Percentiles rank a stretch among this genome's conserved stretches.
Evolutionary conservation across 2,797 vertebrate species (phyloP).

Genomic region (Pseudochromis fuscus): DNA sequence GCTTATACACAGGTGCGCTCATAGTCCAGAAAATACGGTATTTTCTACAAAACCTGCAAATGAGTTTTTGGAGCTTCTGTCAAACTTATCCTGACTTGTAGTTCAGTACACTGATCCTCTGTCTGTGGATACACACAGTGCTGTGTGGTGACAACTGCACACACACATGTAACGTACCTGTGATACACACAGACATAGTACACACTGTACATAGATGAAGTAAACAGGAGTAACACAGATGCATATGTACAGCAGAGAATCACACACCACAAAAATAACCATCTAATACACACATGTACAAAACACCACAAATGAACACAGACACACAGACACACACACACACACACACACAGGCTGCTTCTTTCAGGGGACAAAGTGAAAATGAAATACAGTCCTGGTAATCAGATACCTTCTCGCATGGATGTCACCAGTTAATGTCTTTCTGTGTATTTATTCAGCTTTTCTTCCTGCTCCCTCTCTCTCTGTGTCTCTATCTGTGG

Average conservation of each 20-base stretch:
- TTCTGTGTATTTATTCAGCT: slow-evolving; percentile 39
- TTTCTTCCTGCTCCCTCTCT: slow-evolving; percentile 9
- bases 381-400: slow-evolving; percentile 56
- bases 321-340: slow-evolving; percentile 16
- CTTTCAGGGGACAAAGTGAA: slow-evolving; percentile 43
- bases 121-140: no score
- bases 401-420: slow-evolving; percentile 49
- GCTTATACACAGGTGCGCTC: no score
- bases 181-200: neutral
- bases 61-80: no score
- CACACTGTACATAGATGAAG: neutral
- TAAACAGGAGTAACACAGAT: neutral
- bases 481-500: slow-evolving; percentile 39
- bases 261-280: neutral
- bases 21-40: no score
- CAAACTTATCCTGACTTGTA: no score
- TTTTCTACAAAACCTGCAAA: no score
- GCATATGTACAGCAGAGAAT: neutral
- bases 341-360: slow-evolving; percentile 15
- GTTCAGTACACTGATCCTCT: no score
- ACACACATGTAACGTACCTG: no score
- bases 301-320: neutral
- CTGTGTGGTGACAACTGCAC: neutral
- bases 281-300: neutral
- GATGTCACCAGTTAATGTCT: slow-evolving; percentile 54